Evolutionary conservation across 2,113 vertebrate genomes (phyloP).

Genomic region (Brachionichthys hirsutus): DNA sequence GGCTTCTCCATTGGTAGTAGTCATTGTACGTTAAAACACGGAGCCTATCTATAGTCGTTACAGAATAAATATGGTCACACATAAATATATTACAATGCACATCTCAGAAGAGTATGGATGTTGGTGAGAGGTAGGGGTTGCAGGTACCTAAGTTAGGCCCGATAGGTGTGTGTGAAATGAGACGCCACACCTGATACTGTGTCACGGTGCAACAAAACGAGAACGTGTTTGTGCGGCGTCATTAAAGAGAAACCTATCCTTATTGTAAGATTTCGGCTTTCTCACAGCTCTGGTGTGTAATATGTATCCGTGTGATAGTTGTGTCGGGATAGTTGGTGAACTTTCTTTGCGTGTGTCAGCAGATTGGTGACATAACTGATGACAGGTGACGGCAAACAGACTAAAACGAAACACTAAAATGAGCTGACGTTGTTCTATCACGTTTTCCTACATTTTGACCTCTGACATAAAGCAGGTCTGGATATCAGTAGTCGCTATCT

Average conservation of each 20-base stretch:
- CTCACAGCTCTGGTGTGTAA: too few relatives aligned
- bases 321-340: conserved; percentile 4
- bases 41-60: conserved; percentile 67
- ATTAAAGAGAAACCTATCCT: conserved; percentile 8
- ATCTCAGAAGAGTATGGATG: conserved; percentile 67
- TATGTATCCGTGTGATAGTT: conserved; percentile 4
- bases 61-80: conserved; percentile 75
- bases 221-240: conserved; percentile 28
- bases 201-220: conserved; percentile 40
- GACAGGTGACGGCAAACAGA: conserved; percentile 15
- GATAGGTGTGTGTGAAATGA: conserved; percentile 29
- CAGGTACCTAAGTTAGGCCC: conserved; percentile 51
- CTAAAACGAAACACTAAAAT: conserved; percentile 14
- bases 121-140: conserved; percentile 78
- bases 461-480: conserved; percentile 50
- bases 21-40: conserved; percentile 56
- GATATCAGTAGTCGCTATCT: conserved; percentile 25
- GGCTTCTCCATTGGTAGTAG: conserved; percentile 54
- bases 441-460: conserved; percentile 39
- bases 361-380: conserved; percentile 27
- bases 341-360: conserved; percentile 18
- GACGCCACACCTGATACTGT: conserved; percentile 45
- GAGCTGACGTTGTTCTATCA: conserved; percentile 8
- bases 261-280: too few relatives aligned
- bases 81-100: conserved; percentile 71